These are phyloP conservation scores for Eriosoma lanigerum DNA, from an alignment of 1,140 invertebrate species.

Conservation along the genomic window DNA sequence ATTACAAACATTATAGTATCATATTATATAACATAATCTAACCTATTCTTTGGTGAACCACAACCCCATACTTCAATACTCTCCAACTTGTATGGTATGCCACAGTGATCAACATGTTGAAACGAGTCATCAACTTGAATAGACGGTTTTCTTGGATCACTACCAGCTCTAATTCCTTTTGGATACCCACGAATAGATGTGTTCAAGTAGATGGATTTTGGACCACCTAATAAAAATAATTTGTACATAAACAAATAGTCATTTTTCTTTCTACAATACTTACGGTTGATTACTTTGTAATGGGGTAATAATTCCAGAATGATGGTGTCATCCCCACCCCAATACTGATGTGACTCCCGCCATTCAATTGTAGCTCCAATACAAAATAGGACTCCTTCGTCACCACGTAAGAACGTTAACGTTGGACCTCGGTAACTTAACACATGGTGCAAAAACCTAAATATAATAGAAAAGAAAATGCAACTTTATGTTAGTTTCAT, in stretches of 20 bases:
- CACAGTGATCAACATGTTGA: slow-evolving; percentile 62
- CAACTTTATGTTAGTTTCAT: not conserved
- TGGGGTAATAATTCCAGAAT: slow-evolving; percentile 78
- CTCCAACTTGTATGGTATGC: slow-evolving; percentile 63
- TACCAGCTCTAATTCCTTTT: slow-evolving; percentile 77
- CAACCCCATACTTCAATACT: slow-evolving; percentile 80
- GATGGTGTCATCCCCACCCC: slow-evolving; percentile 75
- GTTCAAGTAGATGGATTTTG: slow-evolving; percentile 82
- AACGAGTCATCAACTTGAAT: slow-evolving; percentile 75
- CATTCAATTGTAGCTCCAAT: slow-evolving; percentile 78
- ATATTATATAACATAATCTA: slow-evolving; percentile 16
- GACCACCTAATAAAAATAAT: slow-evolving; percentile 64
- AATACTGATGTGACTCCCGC: slow-evolving; percentile 82
- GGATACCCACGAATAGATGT: slow-evolving; percentile 80
- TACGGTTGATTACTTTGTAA: slow-evolving; percentile 65
- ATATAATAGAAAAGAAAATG: not conserved
- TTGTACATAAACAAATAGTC: slow-evolving; percentile 47
- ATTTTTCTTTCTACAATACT: slow-evolving; percentile 53
- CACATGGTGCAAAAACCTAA: slow-evolving; percentile 78
- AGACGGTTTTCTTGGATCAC: slow-evolving; percentile 73
- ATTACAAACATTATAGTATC: not conserved
- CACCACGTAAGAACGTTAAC: slow-evolving; percentile 71
- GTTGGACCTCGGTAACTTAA: slow-evolving; percentile 82
- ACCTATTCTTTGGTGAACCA: slow-evolving; percentile 68
- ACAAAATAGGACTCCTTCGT: slow-evolving; percentile 72